Percentiles rank a stretch among this genome's conserved stretches.
Conservation (phyloP, 2,888 invertebrate species). For the Microctonus aethiopoides region DNA sequence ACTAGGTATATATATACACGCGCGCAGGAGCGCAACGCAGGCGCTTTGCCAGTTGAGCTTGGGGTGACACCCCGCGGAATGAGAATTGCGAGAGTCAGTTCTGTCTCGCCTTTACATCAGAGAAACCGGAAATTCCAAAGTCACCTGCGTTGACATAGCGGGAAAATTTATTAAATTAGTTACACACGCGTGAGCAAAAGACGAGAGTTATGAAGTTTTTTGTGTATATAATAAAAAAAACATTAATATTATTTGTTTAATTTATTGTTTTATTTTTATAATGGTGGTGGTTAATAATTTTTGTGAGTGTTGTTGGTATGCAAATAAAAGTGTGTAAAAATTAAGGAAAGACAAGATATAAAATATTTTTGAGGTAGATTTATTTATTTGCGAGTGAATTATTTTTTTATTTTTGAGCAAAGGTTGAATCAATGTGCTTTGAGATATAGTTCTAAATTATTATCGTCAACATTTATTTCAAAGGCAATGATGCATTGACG, state of each 20-base stretch:
- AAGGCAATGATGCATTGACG: background rate
- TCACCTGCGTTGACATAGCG: constrained; percentile 29
- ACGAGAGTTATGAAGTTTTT: background rate
- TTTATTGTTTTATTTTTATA: background rate
- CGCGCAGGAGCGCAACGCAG: constrained; percentile 60
- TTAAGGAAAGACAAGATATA: background rate
- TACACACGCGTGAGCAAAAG: background rate
- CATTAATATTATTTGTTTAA: background rate
- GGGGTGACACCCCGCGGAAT: constrained; percentile 57
- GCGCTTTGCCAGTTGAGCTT: constrained; percentile 52
- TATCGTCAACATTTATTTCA: background rate
- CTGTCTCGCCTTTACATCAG: constrained; percentile 54
- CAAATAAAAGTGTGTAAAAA: background rate
- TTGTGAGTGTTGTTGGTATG: background rate
- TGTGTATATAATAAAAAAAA: background rate
- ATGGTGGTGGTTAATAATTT: background rate
- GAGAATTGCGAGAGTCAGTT: constrained; percentile 57
- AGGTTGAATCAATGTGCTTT: background rate
- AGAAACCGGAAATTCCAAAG: constrained; percentile 40
- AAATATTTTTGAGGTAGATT: background rate
- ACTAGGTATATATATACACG: constrained; percentile 44
- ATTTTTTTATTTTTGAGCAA: background rate
- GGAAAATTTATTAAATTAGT: constrained; percentile 35
- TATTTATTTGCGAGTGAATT: background rate
- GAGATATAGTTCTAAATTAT: background rate